phyloP scores from a whole-genome alignment of 2,888 invertebrate species.

The Eupithecia tripunctaria region DNA sequence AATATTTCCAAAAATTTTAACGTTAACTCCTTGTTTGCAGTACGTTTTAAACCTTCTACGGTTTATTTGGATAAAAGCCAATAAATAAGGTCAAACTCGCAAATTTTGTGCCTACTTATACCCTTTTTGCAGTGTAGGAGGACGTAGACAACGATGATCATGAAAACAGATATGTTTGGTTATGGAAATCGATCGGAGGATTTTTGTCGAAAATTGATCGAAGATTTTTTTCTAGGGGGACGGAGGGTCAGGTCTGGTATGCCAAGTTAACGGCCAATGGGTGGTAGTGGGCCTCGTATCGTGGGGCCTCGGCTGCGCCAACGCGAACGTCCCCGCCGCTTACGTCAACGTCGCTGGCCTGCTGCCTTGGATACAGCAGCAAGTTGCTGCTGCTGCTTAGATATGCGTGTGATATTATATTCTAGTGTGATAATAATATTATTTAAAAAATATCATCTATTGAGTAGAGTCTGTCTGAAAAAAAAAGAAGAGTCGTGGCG shows the following conservation, averaged over 20 bases:
- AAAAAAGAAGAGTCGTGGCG: too few relatives aligned
- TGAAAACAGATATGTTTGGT: not conserved
- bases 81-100: too few relatives aligned
- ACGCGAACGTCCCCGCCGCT: conserved; percentile 88
- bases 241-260: conserved; percentile 89
- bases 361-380: conserved; percentile 87
- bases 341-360: conserved; percentile 90
- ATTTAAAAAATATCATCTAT: not conserved
- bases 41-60: too few relatives aligned
- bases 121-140: too few relatives aligned
- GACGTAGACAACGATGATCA: not conserved
- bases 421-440: too few relatives aligned
- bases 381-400: conserved; percentile 65
- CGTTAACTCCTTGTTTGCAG: too few relatives aligned
- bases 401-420: too few relatives aligned
- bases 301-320: conserved; percentile 91
- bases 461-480: too few relatives aligned
- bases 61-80: too few relatives aligned
- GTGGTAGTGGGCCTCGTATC: conserved; percentile 87
- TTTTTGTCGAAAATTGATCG: not conserved
- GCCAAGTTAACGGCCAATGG: conserved; percentile 84
- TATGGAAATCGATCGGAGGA: not conserved
- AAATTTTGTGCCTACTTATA: too few relatives aligned
- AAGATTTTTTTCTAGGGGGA: conserved; percentile 84
- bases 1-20: too few relatives aligned